Evolutionary conservation across 2,113 vertebrate genomes (phyloP).

Genomic region (Labrus mixtus): DNA sequence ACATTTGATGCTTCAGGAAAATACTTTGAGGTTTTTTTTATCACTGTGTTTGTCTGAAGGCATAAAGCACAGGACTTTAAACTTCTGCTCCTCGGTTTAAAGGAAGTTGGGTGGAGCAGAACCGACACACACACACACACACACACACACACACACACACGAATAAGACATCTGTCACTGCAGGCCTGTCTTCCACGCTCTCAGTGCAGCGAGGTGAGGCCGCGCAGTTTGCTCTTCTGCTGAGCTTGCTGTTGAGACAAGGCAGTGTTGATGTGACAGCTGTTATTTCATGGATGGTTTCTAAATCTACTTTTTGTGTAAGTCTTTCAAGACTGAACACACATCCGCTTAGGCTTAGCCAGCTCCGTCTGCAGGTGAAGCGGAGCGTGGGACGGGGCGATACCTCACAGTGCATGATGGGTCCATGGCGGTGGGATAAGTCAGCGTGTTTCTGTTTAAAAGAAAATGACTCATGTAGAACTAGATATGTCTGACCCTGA

Average conservation of each 20-base stretch:
- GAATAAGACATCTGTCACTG: slow-evolving; percentile 21
- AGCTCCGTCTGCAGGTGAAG: slow-evolving; percentile 17
- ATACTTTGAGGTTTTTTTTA: no score
- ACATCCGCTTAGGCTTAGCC: slow-evolving; percentile 31
- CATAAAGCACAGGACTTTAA: background rate
- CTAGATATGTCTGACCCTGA: no score
- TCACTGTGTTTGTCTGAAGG: no score
- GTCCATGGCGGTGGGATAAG: background rate
- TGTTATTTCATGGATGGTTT: slow-evolving; percentile 53
- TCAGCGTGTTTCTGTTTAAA: slow-evolving; percentile 34
- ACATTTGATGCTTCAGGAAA: no score
- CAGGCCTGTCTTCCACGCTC: background rate
- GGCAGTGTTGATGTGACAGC: slow-evolving; percentile 27
- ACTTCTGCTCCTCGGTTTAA: background rate
- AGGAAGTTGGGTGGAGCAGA: background rate
- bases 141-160: slow-evolving; percentile 12
- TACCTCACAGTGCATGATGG: slow-evolving; percentile 1
- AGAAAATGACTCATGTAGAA: no score
- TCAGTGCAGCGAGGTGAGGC: slow-evolving; percentile 13
- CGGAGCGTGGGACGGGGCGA: slow-evolving; percentile 17
- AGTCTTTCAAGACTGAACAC: slow-evolving; percentile 49
- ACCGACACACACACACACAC: background rate
- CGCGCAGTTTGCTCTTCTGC: background rate
- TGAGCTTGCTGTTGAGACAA: slow-evolving; percentile 35
- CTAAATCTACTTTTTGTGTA: slow-evolving; percentile 10